Evolutionary conservation across 1,140 invertebrate genomes (phyloP).

Genomic region (Grapholita molesta): DNA sequence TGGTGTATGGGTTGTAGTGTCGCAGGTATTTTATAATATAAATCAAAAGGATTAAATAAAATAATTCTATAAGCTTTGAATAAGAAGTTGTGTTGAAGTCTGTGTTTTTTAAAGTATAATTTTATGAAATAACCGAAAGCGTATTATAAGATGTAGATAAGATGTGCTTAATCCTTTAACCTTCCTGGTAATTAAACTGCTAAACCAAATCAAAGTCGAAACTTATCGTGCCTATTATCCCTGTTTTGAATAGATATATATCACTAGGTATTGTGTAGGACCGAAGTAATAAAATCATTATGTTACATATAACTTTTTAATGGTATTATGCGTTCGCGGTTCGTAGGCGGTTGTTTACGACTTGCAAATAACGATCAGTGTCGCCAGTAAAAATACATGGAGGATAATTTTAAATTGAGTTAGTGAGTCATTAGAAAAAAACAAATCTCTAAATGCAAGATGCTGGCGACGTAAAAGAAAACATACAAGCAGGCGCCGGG

Average conservation of each 20-base stretch:
- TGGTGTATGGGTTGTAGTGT: too few relatives aligned
- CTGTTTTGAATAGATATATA: too few relatives aligned
- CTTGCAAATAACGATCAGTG: slow-evolving; percentile 6
- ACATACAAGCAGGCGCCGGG: slow-evolving; percentile 51
- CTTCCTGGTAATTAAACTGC: too few relatives aligned
- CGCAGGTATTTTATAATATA: background rate
- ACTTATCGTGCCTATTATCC: too few relatives aligned
- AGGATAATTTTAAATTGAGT: slow-evolving; percentile 50
- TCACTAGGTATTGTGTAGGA: too few relatives aligned
- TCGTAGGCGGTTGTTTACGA: slow-evolving; percentile 1
- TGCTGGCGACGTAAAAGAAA: slow-evolving; percentile 55
- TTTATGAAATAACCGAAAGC: too few relatives aligned
- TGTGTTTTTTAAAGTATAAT: too few relatives aligned
- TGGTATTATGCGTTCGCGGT: background rate
- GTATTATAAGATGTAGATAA: too few relatives aligned
- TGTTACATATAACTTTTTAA: background rate
- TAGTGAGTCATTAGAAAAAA: slow-evolving; percentile 65
- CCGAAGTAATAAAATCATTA: background rate
- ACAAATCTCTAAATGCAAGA: slow-evolving; percentile 46
- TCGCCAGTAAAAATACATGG: slow-evolving; percentile 19
- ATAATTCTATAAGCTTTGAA: background rate
- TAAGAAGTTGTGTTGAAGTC: too few relatives aligned
- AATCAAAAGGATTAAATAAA: background rate
- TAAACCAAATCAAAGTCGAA: too few relatives aligned
- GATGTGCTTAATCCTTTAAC: too few relatives aligned